These are phyloP conservation scores for Coecobrya sp. DNA, from an alignment of 2,888 invertebrate genomes.

Conservation along the genomic window DNA sequence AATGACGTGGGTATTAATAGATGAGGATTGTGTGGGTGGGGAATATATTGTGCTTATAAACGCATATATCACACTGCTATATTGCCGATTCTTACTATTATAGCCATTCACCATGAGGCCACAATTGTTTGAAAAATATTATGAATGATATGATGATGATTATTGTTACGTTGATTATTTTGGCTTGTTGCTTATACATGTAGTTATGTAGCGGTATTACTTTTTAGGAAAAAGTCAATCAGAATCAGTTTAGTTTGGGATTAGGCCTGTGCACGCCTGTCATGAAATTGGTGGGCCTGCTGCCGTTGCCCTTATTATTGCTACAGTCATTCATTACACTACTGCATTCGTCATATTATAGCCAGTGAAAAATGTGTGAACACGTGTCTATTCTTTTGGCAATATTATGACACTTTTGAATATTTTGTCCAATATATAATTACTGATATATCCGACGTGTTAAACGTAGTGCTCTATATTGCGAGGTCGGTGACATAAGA, in stretches of 20 bases:
- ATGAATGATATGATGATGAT: neutral
- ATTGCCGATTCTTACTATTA: neutral
- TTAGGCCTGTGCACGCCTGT: constrained; percentile 14
- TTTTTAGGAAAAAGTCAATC: constrained; percentile 34
- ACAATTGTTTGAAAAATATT: constrained; percentile 41
- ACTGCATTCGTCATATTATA: neutral
- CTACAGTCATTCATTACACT: neutral
- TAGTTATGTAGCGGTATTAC: neutral
- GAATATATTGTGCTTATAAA: neutral
- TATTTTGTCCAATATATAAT: too few species aligned
- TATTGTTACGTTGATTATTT: constrained; percentile 26
- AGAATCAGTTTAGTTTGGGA: constrained; percentile 42
- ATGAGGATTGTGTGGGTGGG: neutral
- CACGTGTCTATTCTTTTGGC: too few species aligned
- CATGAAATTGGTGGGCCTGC: neutral
- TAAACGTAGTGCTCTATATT: too few species aligned
- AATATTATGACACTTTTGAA: too few species aligned
- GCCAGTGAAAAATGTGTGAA: neutral
- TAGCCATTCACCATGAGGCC: neutral
- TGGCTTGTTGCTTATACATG: neutral
- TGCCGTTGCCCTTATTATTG: neutral
- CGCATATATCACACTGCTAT: neutral
- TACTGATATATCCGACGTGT: too few species aligned
- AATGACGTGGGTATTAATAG: neutral
- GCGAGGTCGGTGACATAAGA: too few species aligned